Evolutionary conservation across 2,797 vertebrate genomes (phyloP).

Genomic region (Otolemur crassicaudatus): DNA sequence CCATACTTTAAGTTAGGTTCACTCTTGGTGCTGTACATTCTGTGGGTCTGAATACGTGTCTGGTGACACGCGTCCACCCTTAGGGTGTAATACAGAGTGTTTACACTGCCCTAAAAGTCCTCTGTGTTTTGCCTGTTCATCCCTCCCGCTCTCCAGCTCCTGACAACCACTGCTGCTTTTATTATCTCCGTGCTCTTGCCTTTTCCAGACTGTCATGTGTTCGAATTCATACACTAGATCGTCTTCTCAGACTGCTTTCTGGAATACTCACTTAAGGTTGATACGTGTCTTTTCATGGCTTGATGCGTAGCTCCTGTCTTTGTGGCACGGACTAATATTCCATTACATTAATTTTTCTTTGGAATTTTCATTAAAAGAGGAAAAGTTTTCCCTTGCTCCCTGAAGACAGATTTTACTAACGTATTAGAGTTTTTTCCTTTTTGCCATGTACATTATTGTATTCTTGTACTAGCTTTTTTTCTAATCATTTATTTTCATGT

Average conservation of each 20-base stretch:
- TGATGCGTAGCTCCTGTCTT: background rate
- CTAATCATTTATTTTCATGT: background rate
- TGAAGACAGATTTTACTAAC: conserved; percentile 30
- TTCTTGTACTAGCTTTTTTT: conserved; percentile 28
- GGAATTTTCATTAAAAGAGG: background rate
- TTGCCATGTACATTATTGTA: background rate
- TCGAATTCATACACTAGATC: background rate
- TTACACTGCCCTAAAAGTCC: background rate
- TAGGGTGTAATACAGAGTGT: background rate
- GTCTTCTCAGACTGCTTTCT: background rate
- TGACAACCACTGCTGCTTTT: background rate
- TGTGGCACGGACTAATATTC: background rate
- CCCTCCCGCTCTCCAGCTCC: background rate
- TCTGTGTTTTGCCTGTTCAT: background rate
- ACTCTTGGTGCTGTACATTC: background rate
- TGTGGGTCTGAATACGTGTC: background rate
- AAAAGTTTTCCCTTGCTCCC: background rate
- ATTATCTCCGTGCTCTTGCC: background rate
- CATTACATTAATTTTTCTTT: background rate
- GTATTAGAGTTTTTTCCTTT: background rate
- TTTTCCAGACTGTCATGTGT: background rate
- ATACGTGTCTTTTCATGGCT: background rate
- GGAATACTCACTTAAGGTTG: background rate
- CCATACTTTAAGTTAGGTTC: background rate
- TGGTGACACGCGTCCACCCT: background rate